phyloP scores from a whole-genome alignment of 2,888 invertebrate genomes.

The Gari tellinella region DNA sequence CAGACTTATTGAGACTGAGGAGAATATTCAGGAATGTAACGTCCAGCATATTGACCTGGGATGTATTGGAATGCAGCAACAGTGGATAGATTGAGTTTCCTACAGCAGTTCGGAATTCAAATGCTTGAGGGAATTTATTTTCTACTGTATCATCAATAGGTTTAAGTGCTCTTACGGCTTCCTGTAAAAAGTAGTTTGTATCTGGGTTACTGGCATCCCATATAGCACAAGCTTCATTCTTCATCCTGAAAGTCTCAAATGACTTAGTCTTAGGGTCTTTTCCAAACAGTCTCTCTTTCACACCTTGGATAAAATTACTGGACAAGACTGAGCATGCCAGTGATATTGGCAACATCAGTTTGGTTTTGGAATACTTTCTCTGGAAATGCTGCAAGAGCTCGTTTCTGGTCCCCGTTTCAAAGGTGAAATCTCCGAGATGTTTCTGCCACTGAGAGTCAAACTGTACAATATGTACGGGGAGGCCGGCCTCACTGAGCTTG shows the following conservation, averaged over 20 bases:
- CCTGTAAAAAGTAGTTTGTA: constrained; percentile 44
- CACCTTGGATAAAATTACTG: constrained; percentile 91
- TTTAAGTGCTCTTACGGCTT: constrained; percentile 38
- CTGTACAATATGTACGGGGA: constrained; percentile 85
- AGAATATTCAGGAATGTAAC: constrained; percentile 55
- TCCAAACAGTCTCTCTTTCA: constrained; percentile 84
- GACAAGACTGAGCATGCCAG: constrained; percentile 63
- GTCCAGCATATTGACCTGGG: constrained; percentile 46
- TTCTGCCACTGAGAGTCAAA: constrained; percentile 93
- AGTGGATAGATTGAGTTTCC: constrained; percentile 36
- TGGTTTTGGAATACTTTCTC: constrained; percentile 52
- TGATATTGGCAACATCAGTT: constrained; percentile 59
- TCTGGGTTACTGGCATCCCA: constrained; percentile 92
- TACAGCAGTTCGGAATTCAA: constrained; percentile 50
- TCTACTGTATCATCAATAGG: constrained; percentile 32
- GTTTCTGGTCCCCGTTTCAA: constrained; percentile 24
- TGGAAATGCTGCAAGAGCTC: constrained; percentile 35
- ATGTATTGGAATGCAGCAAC: constrained; percentile 71
- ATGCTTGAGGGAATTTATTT: constrained; percentile 49
- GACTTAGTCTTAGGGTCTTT: constrained; percentile 55
- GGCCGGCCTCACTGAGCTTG: constrained; percentile 62
- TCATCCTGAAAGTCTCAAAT: constrained; percentile 86
- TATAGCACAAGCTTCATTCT: constrained; percentile 90
- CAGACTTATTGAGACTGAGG: constrained; percentile 40
- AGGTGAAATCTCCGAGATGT: constrained; percentile 91